A percentile compares a stretch with the other conserved stretches of the same genome.
Conservation (phyloP, 2,888 invertebrate genomes). For the Megamerina dolium region DNA sequence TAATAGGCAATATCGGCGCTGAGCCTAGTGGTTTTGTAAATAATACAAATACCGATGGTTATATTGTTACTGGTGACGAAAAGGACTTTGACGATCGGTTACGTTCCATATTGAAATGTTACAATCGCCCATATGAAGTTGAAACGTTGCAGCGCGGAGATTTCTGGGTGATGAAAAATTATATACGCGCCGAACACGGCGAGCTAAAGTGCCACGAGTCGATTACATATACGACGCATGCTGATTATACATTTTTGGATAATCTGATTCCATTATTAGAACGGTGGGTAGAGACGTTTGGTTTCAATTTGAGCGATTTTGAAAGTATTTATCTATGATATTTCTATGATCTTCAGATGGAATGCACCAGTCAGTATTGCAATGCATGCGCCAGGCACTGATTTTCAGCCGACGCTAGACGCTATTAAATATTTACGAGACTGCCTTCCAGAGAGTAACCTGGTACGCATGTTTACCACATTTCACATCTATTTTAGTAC, state of each 20-base stretch:
- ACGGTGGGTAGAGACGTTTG: constrained; percentile 49
- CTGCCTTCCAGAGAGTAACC: constrained; percentile 61
- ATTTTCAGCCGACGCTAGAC: constrained; percentile 70
- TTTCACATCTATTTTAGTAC: constrained; percentile 87
- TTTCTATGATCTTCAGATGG: constrained; percentile 55
- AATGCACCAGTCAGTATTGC: constrained; percentile 81
- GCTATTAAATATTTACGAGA: constrained; percentile 75
- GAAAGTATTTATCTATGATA: neutral
- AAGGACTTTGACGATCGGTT: constrained; percentile 48
- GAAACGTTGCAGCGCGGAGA: constrained; percentile 68
- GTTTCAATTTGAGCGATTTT: neutral
- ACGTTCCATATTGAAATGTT: constrained; percentile 54
- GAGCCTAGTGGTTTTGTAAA: constrained; percentile 30
- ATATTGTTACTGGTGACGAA: constrained; percentile 44
- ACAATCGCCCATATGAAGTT: constrained; percentile 57
- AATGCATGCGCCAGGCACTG: constrained; percentile 79
- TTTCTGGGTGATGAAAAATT: constrained; percentile 87
- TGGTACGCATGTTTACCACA: constrained; percentile 72
- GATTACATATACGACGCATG: constrained; percentile 88
- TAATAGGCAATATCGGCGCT: constrained; percentile 33
- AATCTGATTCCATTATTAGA: constrained; percentile 79
- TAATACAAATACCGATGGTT: constrained; percentile 38
- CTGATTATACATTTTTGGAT: constrained; percentile 85
- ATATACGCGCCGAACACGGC: constrained; percentile 67
- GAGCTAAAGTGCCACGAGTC: constrained; percentile 71